These are phyloP conservation scores for Notolepis coatsorum DNA, from an alignment of 2,797 vertebrate genomes.

Conservation along the genomic window DNA sequence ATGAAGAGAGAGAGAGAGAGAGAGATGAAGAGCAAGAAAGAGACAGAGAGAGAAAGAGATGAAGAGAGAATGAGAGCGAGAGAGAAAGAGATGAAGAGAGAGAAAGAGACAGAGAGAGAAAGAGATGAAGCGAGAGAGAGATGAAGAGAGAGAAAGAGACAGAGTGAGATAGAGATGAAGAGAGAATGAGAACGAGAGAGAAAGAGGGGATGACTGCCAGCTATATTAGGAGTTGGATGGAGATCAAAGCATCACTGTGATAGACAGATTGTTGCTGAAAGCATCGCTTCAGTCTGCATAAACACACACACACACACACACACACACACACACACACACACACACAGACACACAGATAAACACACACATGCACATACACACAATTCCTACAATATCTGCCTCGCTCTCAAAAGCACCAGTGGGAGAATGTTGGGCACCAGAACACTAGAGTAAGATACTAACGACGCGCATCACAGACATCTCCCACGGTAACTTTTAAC, in stretches of 20 bases:
- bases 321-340: conserved; percentile 20
- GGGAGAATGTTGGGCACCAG: conserved; percentile 33
- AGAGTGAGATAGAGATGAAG: background rate
- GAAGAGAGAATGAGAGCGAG: conserved; percentile 3
- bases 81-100: background rate
- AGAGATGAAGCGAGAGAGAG: background rate
- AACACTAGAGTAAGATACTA: conserved; percentile 53
- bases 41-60: background rate
- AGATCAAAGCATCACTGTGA: conserved; percentile 35
- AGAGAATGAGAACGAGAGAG: background rate
- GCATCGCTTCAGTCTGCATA: conserved; percentile 24
- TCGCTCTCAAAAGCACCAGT: conserved; percentile 46
- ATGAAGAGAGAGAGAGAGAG: background rate
- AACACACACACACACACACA: conserved; percentile 23
- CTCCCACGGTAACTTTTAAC: conserved; percentile 26
- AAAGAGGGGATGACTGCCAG: conserved; percentile 17
- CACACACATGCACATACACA: background rate
- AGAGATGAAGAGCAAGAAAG: background rate
- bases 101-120: conserved; percentile 1
- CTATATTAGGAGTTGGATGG: conserved; percentile 27
- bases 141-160: background rate
- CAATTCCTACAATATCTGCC: background rate
- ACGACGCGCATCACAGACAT: background rate
- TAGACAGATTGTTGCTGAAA: conserved; percentile 28
- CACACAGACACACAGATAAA: background rate